phyloP scores from a whole-genome alignment of 1,140 invertebrate genomes.

The Euwallacea similis region DNA sequence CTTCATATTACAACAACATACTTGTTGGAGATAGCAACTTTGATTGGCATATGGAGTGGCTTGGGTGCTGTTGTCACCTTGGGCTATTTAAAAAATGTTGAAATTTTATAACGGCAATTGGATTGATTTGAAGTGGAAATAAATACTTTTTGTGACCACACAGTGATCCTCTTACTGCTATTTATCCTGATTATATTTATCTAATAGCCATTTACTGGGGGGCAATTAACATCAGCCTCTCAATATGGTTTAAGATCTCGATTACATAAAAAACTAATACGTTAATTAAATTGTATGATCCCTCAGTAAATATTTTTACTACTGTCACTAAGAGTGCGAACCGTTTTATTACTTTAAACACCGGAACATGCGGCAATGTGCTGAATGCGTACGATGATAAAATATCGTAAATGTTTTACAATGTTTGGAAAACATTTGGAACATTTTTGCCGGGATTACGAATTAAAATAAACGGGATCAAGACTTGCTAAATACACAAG shows the following conservation, averaged over 20 bases:
- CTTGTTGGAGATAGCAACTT: constrained; percentile 9
- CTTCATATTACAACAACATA: constrained; percentile 4
- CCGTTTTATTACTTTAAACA: neutral
- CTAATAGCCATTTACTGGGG: too few species aligned
- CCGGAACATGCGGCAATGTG: neutral
- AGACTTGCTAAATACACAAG: constrained; percentile 1
- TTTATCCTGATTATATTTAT: too few species aligned
- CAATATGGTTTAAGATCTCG: too few species aligned
- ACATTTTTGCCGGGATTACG: constrained; percentile 5
- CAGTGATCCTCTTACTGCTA: too few species aligned
- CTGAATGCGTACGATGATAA: constrained; percentile 2
- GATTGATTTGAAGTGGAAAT: too few species aligned
- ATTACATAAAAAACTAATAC: too few species aligned
- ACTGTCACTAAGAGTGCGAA: neutral
- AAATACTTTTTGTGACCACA: too few species aligned
- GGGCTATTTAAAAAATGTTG: too few species aligned
- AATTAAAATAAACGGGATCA: constrained; percentile 4
- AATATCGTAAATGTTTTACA: constrained; percentile 7
- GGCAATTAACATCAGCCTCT: too few species aligned
- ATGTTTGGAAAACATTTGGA: constrained; percentile 4
- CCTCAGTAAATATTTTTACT: constrained; percentile 1
- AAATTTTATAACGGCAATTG: too few species aligned
- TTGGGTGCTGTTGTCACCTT: neutral
- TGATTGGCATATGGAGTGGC: constrained; percentile 15
- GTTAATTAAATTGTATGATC: neutral